Base-by-base conservation (phyloP, 2,797 vertebrate species). In the Typhlichthys subterraneus region DNA sequence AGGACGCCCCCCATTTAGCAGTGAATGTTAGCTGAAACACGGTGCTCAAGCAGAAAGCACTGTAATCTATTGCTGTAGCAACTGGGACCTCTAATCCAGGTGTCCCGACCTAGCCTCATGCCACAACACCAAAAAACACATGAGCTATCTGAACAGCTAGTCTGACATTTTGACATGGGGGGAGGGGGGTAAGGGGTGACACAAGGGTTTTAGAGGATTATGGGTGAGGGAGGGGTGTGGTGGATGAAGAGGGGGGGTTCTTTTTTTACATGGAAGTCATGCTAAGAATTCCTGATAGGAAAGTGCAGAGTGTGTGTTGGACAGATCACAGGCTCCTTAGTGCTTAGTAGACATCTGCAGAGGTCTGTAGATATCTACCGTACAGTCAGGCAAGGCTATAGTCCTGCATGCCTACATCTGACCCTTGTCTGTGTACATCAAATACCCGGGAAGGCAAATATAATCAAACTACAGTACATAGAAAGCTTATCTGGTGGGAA, bases 201-300 rank as follows among this genome's bases (percentile, higher is more conserved):
- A 68, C 45, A 58, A 9, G 80, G 87, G 85, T 33, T 48, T 13
- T 38, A 13, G n/a, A 33, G 45, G 46, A 31, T 12, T 42, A 23
- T 29, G 71, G 72, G 65, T 62, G 81, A 12, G 1, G 50, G 61
- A 48, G 53, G 57, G 54, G 63, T 42, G 12, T 47, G 50, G 64
- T 14, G 51, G 64, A 62, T 62, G 63, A 45, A 4, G 19, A 2
- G 51, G 70, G 51, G 29, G 9, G 15, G 64, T 63, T 65, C 82
- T 85, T 62, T 76, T 91, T 91, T 92, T 89, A 51, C 15, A 6
- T 59, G 67, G 63, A 82, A 93, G 92, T 89, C 91, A 95, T 93
- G 92, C 89, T 88, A 89, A 91, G 94, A 94, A 95, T 94, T 82
- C 87, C 67, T 77, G 84, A 79, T 82, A 55, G 86, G 73, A 83